Base-by-base conservation (phyloP, 2,888 invertebrate genomes). In the Dynastes maya region DNA sequence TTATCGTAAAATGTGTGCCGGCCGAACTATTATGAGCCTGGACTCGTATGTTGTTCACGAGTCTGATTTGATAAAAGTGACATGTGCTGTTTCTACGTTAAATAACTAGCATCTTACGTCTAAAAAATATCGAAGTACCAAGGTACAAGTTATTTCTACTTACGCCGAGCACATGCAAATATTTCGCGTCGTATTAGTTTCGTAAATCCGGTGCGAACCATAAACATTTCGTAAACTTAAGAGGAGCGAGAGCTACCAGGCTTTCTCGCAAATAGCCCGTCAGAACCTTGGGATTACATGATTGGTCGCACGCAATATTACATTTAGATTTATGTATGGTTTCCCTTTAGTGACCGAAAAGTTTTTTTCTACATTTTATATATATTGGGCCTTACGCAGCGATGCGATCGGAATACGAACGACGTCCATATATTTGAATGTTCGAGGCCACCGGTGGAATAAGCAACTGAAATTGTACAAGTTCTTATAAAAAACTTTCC, bases 311-410 rank as follows among this genome's bases (percentile, higher is more conserved):
- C 61, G 49, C 63, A 63, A 74, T 63, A 74, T 74, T 74, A 61
- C 72, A 61, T 74, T 74, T 74, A 74, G 63, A 74, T 74, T 74
- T 74, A 74, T 74, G 72, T 61, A 74, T 61, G 49, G 61, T 61
- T 72, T 74, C 61, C 61, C 49, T 74, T 61, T 45, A 74, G 63
- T 74, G 72, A 74, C 72, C 72, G 63, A 45, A 74, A 74, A 74
- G 49, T 74, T 72, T 61, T 61, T 74, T 74, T 63, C 45, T 55
- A 55, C 71, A 49, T 74, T 63, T 68, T 68, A 68, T 74, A 74
- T 49, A 49, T 61, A 74, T 74, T 61, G 61, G 61, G 49, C 32
- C 40, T 74, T 27, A 32, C 55, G 13, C 27, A 16, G 55, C 37
- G 11, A 61, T 40, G 72, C 22, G 72, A 74, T 74, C 72, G 61